Evolutionary conservation across 2,888 invertebrate species (phyloP), one percentile per base, ranked within the genome.

Genomic region (Leucophora obtusa): DNA sequence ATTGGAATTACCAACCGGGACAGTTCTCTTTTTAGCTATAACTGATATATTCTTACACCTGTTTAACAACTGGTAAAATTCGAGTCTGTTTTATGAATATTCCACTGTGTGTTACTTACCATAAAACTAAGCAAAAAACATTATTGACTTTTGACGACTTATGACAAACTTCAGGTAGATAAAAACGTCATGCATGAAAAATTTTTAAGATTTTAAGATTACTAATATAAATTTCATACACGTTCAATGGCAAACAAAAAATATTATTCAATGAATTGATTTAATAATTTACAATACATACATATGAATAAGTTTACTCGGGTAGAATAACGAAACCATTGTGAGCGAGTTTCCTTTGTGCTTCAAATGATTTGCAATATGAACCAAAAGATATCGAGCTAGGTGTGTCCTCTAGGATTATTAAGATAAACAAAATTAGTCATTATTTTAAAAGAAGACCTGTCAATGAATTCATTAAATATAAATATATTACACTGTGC

Each of bases 211-310:
- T 43, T 47, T 66, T 3, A 28, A 75, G 62, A 68, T 75, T 54
- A 43, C 35, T 53, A 69, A 66, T 72, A 56, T 72, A 63, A 50
- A 76, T 76, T 80, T 69, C 59, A 59, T n/a, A 59, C 75, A 80
- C 76, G 76, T 76, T 65, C 59, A 47, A 59, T 72, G 24, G 51
- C 28, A 43, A 54, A 18, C 2, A 7, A 17, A 21, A 69, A 65
- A 33, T 59, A 62, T 59, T 14, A 11, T 69, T 62, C 47, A 69
- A 62, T 43, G 53, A 11, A 21, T 50, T 63, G 17, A 51, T 63
- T 70, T 51, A 58, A 65, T 54, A 35, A 6, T 28, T 6, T 28
- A 28, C 28, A 28, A 28, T 28, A 28, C 7, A 8, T 21, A n/a
- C 24, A 24, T 54, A 9, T 24, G 14, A 24, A 24, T 8, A 53